These are phyloP conservation scores for Drosophila formosana DNA, from an alignment of 2,888 invertebrate genomes.

Conservation along the genomic window DNA sequence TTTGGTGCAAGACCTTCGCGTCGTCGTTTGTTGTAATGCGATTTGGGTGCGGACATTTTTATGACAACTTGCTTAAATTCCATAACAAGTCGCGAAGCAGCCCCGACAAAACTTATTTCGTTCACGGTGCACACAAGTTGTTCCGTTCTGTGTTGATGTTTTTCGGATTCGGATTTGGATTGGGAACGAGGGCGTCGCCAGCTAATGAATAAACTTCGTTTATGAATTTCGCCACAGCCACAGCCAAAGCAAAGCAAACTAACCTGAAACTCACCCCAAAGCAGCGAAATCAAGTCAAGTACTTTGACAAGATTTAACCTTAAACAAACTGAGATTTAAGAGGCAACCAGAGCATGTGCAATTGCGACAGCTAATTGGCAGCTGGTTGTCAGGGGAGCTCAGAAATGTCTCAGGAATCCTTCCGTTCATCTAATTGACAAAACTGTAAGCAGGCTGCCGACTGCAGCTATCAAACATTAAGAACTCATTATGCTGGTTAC, in stretches of 20 bases:
- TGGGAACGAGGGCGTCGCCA: constrained; percentile 15
- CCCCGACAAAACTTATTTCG: constrained; percentile 70
- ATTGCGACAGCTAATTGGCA: constrained; percentile 19
- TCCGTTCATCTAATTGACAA: constrained; percentile 18
- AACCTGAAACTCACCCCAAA: background rate
- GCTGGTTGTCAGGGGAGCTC: constrained; percentile 15
- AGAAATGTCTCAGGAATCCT: constrained; percentile 2
- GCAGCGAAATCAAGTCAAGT: constrained; percentile 11
- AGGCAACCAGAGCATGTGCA: constrained; percentile 3
- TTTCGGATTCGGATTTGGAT: constrained; percentile 27
- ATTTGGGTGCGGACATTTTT: constrained; percentile 73
- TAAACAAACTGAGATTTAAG: constrained; percentile 42
- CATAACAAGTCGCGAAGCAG: constrained; percentile 56
- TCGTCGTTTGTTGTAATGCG: constrained; percentile 56
- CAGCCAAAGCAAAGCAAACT: no score
- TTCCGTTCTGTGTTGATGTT: constrained; percentile 8
- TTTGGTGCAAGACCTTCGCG: background rate
- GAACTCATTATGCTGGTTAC: constrained; percentile 30
- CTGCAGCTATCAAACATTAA: constrained; percentile 7
- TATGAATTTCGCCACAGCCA: constrained; percentile 53
- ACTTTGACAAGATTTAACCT: constrained; percentile 28
- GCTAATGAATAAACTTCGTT: constrained; percentile 76
- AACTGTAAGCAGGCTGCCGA: constrained; percentile 3
- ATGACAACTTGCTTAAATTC: constrained; percentile 81
- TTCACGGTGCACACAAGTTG: constrained; percentile 52